phyloP scores from a whole-genome alignment of 2,888 invertebrate genomes.

The Limenitis camilla region DNA sequence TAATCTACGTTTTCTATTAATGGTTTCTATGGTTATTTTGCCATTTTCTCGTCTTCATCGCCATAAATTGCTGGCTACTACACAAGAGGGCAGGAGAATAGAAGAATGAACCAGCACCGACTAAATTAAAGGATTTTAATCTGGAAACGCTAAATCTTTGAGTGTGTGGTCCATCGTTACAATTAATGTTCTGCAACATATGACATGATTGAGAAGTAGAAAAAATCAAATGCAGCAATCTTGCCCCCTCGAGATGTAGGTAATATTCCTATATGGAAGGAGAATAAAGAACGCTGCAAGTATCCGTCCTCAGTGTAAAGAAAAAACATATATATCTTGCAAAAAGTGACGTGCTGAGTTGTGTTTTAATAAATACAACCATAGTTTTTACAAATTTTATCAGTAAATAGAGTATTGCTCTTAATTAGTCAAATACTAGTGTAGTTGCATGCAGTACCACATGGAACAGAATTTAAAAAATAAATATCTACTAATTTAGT shows the following conservation, averaged over 20 bases:
- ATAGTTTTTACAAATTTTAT: too few relatives aligned
- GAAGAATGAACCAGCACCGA: too few relatives aligned
- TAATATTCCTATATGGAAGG: conserved; percentile 22
- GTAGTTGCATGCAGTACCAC: too few relatives aligned
- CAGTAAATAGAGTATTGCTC: too few relatives aligned
- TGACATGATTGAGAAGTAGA: conserved; percentile 2
- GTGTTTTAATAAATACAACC: too few relatives aligned
- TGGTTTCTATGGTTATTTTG: neutral
- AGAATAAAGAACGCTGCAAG: conserved; percentile 14
- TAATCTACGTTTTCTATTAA: too few relatives aligned
- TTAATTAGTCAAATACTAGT: too few relatives aligned
- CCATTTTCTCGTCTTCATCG: neutral
- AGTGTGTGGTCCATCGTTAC: neutral
- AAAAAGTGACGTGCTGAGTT: too few relatives aligned
- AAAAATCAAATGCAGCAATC: conserved; percentile 7
- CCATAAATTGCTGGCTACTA: neutral
- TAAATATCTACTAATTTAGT: too few relatives aligned
- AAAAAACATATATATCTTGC: too few relatives aligned
- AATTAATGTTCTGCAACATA: too few relatives aligned
- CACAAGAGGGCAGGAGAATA: neutral
- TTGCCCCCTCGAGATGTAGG: conserved; percentile 24
- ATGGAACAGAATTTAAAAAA: too few relatives aligned
- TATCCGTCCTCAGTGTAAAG: conserved; percentile 21
- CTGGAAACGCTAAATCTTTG: neutral
- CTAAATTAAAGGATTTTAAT: neutral